phyloP scores from a whole-genome alignment of 2,888 invertebrate species.

The Cerceris ruficornis region DNA sequence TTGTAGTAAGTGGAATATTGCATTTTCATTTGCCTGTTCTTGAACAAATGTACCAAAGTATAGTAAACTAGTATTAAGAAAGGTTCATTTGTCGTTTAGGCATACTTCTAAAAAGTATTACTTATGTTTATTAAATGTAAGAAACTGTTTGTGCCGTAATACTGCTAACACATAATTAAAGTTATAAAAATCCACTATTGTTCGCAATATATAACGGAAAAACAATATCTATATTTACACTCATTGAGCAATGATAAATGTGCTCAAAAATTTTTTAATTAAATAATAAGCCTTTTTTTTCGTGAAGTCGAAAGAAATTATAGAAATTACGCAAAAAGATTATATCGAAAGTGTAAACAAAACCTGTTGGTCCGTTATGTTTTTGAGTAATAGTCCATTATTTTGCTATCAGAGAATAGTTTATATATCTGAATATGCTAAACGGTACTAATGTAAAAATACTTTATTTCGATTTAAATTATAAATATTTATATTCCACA shows the following conservation, averaged over 20 bases:
- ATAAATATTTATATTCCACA: neutral
- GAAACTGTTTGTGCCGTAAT: neutral
- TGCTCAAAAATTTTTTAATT: neutral
- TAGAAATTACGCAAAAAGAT: neutral
- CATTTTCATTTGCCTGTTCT: constrained; percentile 13
- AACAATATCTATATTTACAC: neutral
- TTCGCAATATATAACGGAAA: neutral
- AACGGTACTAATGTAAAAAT: constrained; percentile 3
- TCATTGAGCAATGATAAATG: neutral
- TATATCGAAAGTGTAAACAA: constrained; percentile 4
- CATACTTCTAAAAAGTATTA: neutral
- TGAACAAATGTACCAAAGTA: neutral
- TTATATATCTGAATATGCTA: neutral
- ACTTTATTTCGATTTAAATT: neutral
- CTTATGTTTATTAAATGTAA: neutral
- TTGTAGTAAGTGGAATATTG: neutral
- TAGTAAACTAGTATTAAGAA: neutral
- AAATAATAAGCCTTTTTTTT: neutral
- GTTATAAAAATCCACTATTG: neutral
- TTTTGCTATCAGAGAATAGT: neutral
- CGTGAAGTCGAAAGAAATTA: neutral
- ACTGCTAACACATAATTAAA: constrained; percentile 1
- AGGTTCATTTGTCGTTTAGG: neutral
- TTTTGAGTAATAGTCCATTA: neutral
- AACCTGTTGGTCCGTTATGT: neutral